These are phyloP conservation scores for Ischnura elegans DNA, from an alignment of 2,888 invertebrate species.

Conservation along the genomic window DNA sequence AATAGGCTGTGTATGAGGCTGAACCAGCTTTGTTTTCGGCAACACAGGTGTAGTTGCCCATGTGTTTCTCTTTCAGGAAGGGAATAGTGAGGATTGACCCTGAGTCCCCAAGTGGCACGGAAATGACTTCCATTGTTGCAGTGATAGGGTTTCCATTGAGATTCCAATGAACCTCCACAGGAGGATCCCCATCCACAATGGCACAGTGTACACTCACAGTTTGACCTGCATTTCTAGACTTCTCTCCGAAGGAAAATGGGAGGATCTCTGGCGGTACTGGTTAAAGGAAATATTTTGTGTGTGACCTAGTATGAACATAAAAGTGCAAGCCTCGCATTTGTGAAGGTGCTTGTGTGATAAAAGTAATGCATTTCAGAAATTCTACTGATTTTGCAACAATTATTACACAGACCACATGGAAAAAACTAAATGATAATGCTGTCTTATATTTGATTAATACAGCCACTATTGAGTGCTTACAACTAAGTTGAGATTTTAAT, in stretches of 20 bases:
- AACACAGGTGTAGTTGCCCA: conserved; percentile 88
- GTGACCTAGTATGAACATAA: neutral
- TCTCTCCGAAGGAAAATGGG: conserved; percentile 78
- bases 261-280: conserved; percentile 78
- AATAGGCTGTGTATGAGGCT: conserved; percentile 73
- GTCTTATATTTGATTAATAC: neutral
- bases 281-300: conserved; percentile 26
- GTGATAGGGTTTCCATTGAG: conserved; percentile 80
- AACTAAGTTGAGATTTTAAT: neutral
- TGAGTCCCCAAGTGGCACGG: conserved; percentile 78
- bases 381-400: neutral
- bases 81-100: conserved; percentile 84
- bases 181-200: conserved; percentile 75
- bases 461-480: neutral
- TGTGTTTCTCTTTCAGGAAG: conserved; percentile 84
- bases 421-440: neutral
- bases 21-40: conserved; percentile 86
- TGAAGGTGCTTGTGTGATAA: neutral
- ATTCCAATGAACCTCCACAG: conserved; percentile 74
- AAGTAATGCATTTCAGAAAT: neutral
- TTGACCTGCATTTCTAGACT: conserved; percentile 72
- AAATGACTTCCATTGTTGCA: conserved; percentile 76
- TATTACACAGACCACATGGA: neutral
- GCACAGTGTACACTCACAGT: conserved; percentile 72
- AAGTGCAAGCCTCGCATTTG: neutral